Evolutionary conservation across 2,113 vertebrate genomes (phyloP).

Genomic region (Oreocharis arfaki): DNA sequence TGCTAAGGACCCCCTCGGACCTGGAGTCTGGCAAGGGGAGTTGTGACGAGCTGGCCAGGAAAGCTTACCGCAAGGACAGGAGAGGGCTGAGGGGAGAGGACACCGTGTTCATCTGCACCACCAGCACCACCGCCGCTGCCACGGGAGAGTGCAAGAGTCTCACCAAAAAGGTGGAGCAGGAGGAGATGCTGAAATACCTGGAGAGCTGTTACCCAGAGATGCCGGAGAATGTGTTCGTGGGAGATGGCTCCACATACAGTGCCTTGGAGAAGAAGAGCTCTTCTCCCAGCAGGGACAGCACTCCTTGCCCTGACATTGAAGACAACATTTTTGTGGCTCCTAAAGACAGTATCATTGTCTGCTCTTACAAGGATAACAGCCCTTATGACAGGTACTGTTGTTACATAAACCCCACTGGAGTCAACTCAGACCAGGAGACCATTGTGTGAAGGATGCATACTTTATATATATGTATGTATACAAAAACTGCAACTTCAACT

Average conservation of each 20-base stretch:
- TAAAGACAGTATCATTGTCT: slow-evolving; percentile 77
- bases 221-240: slow-evolving; percentile 34
- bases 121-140: slow-evolving; percentile 14
- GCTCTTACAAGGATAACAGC: slow-evolving; percentile 75
- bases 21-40: slow-evolving; percentile 76
- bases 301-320: slow-evolving; percentile 60
- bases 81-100: slow-evolving; percentile 14
- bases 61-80: slow-evolving; percentile 32
- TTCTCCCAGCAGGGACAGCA: slow-evolving; percentile 52
- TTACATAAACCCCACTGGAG: slow-evolving; percentile 75
- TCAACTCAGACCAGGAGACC: slow-evolving; percentile 76
- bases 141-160: slow-evolving; percentile 61
- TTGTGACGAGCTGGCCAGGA: slow-evolving; percentile 66
- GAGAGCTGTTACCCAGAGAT: slow-evolving; percentile 73
- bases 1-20: slow-evolving; percentile 76
- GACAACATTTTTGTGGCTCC: slow-evolving; percentile 75
- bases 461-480: slow-evolving; percentile 2
- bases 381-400: slow-evolving; percentile 80
- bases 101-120: slow-evolving; percentile 60
- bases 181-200: slow-evolving; percentile 72
- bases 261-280: slow-evolving; percentile 70
- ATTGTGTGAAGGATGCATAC: slow-evolving; percentile 69
- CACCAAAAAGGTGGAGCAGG: slow-evolving; percentile 54
- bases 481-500: not conserved
- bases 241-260: slow-evolving; percentile 63